phyloP scores from a whole-genome alignment of 2,113 vertebrate species.

The Hippocampus barbouri region DNA sequence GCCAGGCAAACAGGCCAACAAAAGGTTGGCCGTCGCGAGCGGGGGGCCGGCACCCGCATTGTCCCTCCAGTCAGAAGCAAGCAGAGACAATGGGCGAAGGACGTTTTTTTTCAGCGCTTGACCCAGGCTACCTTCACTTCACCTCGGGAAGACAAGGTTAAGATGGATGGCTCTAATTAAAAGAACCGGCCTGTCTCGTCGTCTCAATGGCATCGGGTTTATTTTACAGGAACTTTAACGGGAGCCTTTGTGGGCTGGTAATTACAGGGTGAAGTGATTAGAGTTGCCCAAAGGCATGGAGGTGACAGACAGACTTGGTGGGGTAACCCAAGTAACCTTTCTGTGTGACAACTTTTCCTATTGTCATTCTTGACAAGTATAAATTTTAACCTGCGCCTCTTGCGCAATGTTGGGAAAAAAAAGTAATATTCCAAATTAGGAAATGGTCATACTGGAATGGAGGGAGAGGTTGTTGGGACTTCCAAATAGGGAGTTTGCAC shows the following conservation, averaged over 20 bases:
- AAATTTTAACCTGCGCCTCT: conserved; percentile 63
- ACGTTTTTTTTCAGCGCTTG: conserved; percentile 66
- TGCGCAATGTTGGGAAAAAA: conserved; percentile 4
- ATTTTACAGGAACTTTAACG: conserved; percentile 79
- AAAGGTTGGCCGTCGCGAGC: conserved; percentile 54
- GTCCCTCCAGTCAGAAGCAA: conserved; percentile 43
- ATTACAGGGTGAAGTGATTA: conserved; percentile 81
- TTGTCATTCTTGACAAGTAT: conserved; percentile 65
- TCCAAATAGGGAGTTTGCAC: not conserved
- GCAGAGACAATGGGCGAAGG: conserved; percentile 54
- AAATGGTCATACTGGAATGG: conserved; percentile 55
- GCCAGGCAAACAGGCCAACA: conserved; percentile 61
- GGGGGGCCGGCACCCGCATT: conserved; percentile 53
- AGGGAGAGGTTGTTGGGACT: conserved; percentile 29
- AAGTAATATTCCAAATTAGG: conserved; percentile 62
- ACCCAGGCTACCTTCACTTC: conserved; percentile 73
- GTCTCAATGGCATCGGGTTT: conserved; percentile 74
- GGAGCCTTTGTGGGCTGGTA: conserved; percentile 74
- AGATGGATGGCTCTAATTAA: conserved; percentile 81
- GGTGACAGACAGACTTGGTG: conserved; percentile 77
- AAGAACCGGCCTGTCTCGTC: conserved; percentile 70
- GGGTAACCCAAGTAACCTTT: conserved; percentile 80
- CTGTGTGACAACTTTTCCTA: conserved; percentile 72
- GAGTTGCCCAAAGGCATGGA: conserved; percentile 73
- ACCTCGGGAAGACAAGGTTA: conserved; percentile 79